These are phyloP conservation scores for Ophiothrix spiculata DNA, from an alignment of 35 echinoderm and acorn worm genomes.

Conservation along the genomic window DNA sequence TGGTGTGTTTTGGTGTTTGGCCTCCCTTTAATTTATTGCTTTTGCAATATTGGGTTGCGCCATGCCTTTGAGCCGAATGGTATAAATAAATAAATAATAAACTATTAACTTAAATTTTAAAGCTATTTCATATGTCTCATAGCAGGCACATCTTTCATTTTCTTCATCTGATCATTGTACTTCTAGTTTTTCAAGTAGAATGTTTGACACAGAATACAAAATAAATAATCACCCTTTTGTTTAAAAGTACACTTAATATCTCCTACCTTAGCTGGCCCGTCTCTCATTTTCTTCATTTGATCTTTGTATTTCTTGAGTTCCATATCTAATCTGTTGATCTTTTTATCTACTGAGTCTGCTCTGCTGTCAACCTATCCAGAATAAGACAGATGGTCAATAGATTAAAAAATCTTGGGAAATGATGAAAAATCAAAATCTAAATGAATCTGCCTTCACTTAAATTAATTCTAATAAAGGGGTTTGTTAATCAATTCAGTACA, in stretches of 20 bases:
- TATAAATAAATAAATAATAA: too few species aligned
- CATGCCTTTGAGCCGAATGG: too few species aligned
- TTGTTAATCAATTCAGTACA: not conserved
- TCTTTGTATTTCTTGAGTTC: conserved; percentile 99
- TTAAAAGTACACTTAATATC: conserved; percentile 51
- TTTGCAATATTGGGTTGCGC: too few species aligned
- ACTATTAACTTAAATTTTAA: too few species aligned
- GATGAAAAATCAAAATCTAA: not conserved
- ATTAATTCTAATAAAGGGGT: not conserved
- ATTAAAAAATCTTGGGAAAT: not conserved
- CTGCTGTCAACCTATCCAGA: conserved; percentile 80
- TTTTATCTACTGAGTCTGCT: conserved; percentile 94
- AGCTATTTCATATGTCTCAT: conserved; percentile 65
- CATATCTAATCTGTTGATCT: conserved; percentile 76
- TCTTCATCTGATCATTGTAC: conserved; percentile 99
- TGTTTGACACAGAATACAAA: conserved; percentile 81
- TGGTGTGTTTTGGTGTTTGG: too few species aligned
- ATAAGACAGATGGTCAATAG: conserved; percentile 9
- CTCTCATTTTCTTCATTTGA: conserved; percentile 99
- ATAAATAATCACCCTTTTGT: conserved; percentile 78
- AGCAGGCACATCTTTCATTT: conserved; percentile 94
- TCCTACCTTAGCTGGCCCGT: conserved; percentile 90
- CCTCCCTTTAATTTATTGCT: too few species aligned
- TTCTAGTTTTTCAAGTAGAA: conserved; percentile 81
- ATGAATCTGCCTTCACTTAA: not conserved